Conservation (phyloP, 2,797 vertebrate species). For the Characodon lateralis region DNA sequence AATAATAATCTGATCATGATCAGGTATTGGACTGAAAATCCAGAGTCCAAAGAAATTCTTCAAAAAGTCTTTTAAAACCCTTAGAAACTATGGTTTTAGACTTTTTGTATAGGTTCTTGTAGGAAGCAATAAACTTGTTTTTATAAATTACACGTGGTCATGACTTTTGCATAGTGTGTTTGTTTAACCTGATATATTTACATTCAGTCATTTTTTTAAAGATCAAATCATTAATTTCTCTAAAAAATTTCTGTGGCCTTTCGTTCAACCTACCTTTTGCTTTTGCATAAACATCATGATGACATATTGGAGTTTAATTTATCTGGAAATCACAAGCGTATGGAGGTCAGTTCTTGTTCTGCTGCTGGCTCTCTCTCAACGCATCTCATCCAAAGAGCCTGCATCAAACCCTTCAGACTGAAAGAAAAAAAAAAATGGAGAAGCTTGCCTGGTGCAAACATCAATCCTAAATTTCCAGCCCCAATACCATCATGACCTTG, state of each 20-base stretch:
- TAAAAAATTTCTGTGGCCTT: background rate
- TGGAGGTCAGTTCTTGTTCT: constrained; percentile 37
- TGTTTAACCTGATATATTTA: background rate
- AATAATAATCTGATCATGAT: background rate
- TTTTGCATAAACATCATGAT: constrained; percentile 23
- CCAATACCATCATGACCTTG: constrained; percentile 82
- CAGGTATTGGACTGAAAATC: background rate
- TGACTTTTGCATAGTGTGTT: background rate
- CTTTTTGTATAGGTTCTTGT: background rate
- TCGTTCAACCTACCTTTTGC: background rate
- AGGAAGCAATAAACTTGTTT: background rate
- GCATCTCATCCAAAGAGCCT: constrained; percentile 59
- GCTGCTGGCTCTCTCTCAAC: constrained; percentile 38
- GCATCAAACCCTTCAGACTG: constrained; percentile 61
- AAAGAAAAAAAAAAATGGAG: constrained; percentile 72
- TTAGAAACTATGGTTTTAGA: background rate
- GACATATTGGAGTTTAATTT: constrained; percentile 42
- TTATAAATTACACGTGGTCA: background rate
- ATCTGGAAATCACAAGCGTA: constrained; percentile 50
- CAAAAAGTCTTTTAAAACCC: no score
- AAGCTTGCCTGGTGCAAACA: constrained; percentile 75
- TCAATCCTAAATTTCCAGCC: constrained; percentile 82
- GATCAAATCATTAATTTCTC: constrained; percentile 12
- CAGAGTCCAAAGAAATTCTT: no score
- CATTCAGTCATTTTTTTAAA: constrained; percentile 5